Percentiles rank a stretch among this genome's conserved stretches.
Evolutionary conservation across 1,140 invertebrate species (phyloP).

Genomic region (Drosophila burlai): DNA sequence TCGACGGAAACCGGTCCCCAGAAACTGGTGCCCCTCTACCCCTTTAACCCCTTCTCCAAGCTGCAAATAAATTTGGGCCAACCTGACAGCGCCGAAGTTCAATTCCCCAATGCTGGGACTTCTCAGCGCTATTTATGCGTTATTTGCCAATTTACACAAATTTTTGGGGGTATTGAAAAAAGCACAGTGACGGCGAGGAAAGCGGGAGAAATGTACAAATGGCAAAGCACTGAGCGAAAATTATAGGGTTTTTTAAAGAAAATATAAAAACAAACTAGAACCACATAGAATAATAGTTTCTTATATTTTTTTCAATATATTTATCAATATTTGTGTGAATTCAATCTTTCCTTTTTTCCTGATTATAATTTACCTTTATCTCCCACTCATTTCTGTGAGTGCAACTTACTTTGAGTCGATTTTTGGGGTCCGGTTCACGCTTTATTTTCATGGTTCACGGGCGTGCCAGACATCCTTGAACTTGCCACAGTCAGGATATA

Average conservation of each 20-base stretch:
- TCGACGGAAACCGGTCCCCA: slow-evolving; percentile 27
- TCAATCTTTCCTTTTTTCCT: not conserved
- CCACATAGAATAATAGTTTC: not conserved
- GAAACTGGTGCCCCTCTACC: not conserved
- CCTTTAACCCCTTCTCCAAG: not conserved
- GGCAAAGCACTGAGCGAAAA: slow-evolving; percentile 7
- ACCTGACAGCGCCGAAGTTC: slow-evolving; percentile 38
- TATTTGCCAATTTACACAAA: slow-evolving; percentile 78
- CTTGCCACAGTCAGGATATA: slow-evolving; percentile 74
- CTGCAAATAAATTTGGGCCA: slow-evolving; percentile 13
- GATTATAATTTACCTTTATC: not conserved
- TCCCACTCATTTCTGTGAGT: not conserved
- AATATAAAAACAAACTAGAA: too few relatives aligned
- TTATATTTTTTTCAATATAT: too few relatives aligned
- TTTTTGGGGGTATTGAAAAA: slow-evolving; percentile 58
- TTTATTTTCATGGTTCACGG: slow-evolving; percentile 46
- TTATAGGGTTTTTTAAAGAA: fast-evolving
- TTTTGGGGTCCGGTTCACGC: slow-evolving; percentile 40
- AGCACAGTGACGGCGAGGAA: not conserved
- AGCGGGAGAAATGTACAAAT: slow-evolving; percentile 22
- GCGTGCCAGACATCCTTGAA: slow-evolving; percentile 73
- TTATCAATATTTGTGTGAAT: not conserved
- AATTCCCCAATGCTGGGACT: slow-evolving; percentile 46
- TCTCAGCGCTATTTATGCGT: slow-evolving; percentile 63
- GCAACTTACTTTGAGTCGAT: slow-evolving; percentile 19